Evolutionary conservation across 2,888 invertebrate genomes (phyloP).

Genomic region (Cynaeus angustus): DNA sequence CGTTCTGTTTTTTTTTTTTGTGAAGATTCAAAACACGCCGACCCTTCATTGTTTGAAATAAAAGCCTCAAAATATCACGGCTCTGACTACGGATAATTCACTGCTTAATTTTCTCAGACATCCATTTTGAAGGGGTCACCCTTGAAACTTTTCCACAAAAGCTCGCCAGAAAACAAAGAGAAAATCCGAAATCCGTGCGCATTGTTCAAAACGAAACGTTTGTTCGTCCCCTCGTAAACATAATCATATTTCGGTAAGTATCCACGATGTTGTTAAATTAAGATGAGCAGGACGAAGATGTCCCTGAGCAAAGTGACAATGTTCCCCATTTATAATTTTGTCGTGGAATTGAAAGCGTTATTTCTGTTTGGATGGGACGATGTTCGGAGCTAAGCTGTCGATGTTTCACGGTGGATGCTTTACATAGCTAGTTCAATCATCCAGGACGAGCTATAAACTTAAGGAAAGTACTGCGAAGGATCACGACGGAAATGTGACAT

Average conservation of each 20-base stretch:
- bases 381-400: slow-evolving; percentile 3
- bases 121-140: slow-evolving; percentile 39
- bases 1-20: not conserved
- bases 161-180: slow-evolving; percentile 25
- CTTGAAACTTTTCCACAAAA: slow-evolving; percentile 38
- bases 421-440: slow-evolving; percentile 1
- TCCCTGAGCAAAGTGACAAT: not conserved
- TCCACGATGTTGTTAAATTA: slow-evolving; percentile 52
- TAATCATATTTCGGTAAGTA: slow-evolving; percentile 56
- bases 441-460: not conserved
- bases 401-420: slow-evolving; percentile 3
- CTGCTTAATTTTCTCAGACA: slow-evolving; percentile 39
- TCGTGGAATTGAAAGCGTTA: slow-evolving; percentile 12
- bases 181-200: slow-evolving; percentile 33
- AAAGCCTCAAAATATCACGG: slow-evolving; percentile 30
- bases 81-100: slow-evolving; percentile 31
- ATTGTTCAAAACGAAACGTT: slow-evolving; percentile 52
- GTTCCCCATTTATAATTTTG: slow-evolving; percentile 6
- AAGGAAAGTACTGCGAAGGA: not conserved
- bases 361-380: slow-evolving; percentile 2
- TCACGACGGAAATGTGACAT: too few species aligned
- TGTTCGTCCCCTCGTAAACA: slow-evolving; percentile 55
- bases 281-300: slow-evolving; percentile 6
- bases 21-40: slow-evolving; percentile 11
- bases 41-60: slow-evolving; percentile 25